Conservation (phyloP, 2,888 invertebrate species). For the Brenthis daphne region DNA sequence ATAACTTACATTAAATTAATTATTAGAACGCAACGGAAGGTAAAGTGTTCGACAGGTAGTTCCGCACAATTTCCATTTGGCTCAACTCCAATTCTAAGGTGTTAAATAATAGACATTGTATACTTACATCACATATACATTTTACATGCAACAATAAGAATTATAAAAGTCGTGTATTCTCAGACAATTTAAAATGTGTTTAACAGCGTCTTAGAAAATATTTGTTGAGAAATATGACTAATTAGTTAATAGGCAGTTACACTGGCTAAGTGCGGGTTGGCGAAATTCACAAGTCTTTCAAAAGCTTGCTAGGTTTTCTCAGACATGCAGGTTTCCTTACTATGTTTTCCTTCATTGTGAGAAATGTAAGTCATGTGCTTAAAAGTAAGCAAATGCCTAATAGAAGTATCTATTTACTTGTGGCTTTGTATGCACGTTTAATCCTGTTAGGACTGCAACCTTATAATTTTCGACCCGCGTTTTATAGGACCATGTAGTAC, state of each 20-base stretch:
- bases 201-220: not conserved
- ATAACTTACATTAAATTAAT: not conserved
- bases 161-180: not conserved
- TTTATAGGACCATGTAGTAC: too few species aligned
- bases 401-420: too few species aligned
- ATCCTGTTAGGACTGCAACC: too few species aligned
- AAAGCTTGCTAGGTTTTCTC: too few species aligned
- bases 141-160: slow-evolving; percentile 7
- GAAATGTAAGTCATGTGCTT: too few species aligned
- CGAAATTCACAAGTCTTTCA: not conserved
- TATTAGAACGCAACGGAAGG: slow-evolving; percentile 20
- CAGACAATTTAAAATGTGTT: slow-evolving; percentile 2
- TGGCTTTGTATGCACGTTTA: too few species aligned
- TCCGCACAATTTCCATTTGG: slow-evolving; percentile 56
- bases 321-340: too few species aligned
- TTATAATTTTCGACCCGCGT: too few species aligned
- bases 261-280: not conserved
- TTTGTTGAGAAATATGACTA: not conserved
- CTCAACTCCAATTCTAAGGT: slow-evolving; percentile 57
- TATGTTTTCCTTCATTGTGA: too few species aligned
- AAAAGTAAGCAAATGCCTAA: too few species aligned
- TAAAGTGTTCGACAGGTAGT: slow-evolving; percentile 46
- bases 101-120: slow-evolving; percentile 43
- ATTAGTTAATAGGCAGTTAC: not conserved
- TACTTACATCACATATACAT: slow-evolving; percentile 12